Base-by-base conservation (phyloP, 1,140 invertebrate species). In the Anastatus disparis region DNA sequence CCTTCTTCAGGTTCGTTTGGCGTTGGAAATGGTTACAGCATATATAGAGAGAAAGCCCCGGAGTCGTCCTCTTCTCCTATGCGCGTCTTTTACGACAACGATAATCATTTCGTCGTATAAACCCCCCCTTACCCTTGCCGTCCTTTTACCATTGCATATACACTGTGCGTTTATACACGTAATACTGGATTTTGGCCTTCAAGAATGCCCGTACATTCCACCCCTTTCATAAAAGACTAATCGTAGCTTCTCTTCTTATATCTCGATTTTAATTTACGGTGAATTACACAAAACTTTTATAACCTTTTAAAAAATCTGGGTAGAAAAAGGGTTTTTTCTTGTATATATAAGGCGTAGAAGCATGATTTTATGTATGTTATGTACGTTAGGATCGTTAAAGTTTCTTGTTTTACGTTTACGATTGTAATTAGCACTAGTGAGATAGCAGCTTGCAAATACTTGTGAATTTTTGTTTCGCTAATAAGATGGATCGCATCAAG, bases 1-100 rank as follows among this genome's bases (percentile, higher is more conserved):
- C 44, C 56, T 46, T 52, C 31, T 46, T 29, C 55, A 17, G 38
- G 15, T 66, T 55, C 64, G 40, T 58, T 67, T 58, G n/a, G 52
- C 50, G 63, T 20, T n/a, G n/a, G 15, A 6, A n/a, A 1, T 31
- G 26, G 27, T 9, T 13, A 15, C 13, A 13, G 22, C 42, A 29
- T 3, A 17, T 4, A 40, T 40, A 58, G 6, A 22, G 35, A 15
- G 50, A 4, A n/a, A 35, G 31, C 55, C 38, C 15, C n/a, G n/a
- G n/a, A n/a, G n/a, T n/a, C n/a, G n/a, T n/a, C n/a, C n/a, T n/a
- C n/a, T n/a, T n/a, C n/a, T n/a, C n/a, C n/a, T n/a, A n/a, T n/a
- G n/a, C n/a, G n/a, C n/a, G n/a, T n/a, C 64, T 58, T 67, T 59
- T 68, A 68, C 55, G 55, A 59, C 15, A 26, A 56, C 52, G 53